Conservation (phyloP, 2,797 vertebrate genomes). For the Myioborus miniatus region DNA sequence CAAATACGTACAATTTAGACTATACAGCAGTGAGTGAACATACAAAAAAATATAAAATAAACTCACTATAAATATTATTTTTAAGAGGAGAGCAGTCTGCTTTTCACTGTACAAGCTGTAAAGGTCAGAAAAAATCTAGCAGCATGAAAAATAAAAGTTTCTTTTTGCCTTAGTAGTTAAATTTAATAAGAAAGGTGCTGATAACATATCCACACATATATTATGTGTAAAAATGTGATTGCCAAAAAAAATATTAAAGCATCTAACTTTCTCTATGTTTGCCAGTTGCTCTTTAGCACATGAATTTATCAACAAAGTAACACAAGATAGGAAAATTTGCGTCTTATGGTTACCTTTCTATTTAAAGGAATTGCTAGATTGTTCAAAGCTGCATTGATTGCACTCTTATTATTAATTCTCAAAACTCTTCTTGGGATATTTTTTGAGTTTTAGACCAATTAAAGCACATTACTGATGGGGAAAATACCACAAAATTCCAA, state of each 20-base stretch:
- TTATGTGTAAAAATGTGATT: neutral
- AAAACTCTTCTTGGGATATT: neutral
- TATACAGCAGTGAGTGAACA: neutral
- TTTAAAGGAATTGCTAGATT: neutral
- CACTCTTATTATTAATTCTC: neutral
- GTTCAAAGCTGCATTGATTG: neutral
- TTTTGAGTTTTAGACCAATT: neutral
- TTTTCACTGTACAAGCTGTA: neutral
- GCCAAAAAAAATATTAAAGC: neutral
- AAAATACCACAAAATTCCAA: neutral
- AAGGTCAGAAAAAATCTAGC: neutral
- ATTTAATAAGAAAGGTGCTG: neutral
- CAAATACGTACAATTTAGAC: neutral
- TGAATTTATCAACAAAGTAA: neutral
- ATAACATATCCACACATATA: neutral
- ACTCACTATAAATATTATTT: neutral
- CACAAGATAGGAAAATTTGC: neutral
- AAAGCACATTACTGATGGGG: neutral
- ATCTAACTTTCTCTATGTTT: neutral
- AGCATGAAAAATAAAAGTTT: neutral
- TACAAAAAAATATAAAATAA: neutral
- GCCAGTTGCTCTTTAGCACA: neutral
- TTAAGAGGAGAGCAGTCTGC: neutral
- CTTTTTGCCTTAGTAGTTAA: neutral
- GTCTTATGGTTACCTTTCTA: neutral